These are phyloP conservation scores for Eumaeus atala DNA, from an alignment of 1,140 invertebrate species.

Conservation along the genomic window DNA sequence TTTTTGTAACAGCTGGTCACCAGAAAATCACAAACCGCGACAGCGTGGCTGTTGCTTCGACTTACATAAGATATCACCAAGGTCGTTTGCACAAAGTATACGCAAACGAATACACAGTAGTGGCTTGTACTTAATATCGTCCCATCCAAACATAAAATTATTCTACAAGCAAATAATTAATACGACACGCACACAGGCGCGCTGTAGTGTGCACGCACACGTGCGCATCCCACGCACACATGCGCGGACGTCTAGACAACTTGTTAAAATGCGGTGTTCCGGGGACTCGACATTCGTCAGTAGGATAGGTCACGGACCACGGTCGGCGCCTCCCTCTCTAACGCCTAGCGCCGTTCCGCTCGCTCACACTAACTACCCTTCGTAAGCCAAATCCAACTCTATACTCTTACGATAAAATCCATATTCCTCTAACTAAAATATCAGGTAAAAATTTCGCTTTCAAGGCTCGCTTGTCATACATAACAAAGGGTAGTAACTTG, in stretches of 20 bases:
- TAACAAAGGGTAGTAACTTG: conserved; percentile 30
- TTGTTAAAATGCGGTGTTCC: conserved; percentile 69
- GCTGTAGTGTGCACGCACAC: conserved; percentile 31
- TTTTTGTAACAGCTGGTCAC: no score
- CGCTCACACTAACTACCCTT: conserved; percentile 20
- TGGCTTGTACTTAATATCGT: no score
- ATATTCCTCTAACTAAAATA: conserved; percentile 22
- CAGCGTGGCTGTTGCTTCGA: no score
- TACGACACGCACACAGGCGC: conserved; percentile 20
- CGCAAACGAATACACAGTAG: no score
- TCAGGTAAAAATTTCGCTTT: conserved; percentile 71
- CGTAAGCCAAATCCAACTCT: conserved; percentile 33
- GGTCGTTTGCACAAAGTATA: no score
- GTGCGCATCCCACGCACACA: conserved; percentile 38
- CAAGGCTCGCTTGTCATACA: conserved; percentile 39
- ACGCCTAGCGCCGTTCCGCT: conserved; percentile 35
- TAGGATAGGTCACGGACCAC: conserved; percentile 72
- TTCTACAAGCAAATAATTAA: conserved; percentile 28
- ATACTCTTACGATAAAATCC: conserved; percentile 22
- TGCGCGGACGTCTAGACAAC: conserved; percentile 55
- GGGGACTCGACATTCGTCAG: conserved; percentile 69
- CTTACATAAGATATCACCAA: no score
- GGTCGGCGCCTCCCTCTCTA: conserved; percentile 36
- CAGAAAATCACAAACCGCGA: no score
- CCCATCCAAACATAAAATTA: conserved; percentile 15